Evolutionary conservation across 2,797 vertebrate species (phyloP).

Genomic region (Ceyx erithaca): DNA sequence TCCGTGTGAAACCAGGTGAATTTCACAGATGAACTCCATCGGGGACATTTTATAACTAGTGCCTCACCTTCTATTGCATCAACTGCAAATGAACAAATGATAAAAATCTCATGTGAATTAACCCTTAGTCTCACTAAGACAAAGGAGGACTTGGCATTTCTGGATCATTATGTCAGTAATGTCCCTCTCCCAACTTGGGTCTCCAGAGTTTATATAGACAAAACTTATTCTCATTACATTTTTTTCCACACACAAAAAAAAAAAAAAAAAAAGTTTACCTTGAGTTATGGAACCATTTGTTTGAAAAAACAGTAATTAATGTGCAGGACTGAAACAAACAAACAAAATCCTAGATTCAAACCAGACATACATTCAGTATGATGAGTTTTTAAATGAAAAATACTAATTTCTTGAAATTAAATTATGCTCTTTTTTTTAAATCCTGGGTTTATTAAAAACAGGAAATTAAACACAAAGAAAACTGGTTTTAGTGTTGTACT

Average conservation of each 20-base stretch:
- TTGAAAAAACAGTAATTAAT: background rate
- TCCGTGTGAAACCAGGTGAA: background rate
- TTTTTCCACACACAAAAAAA: background rate
- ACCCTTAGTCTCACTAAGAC: background rate
- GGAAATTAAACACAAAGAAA: background rate
- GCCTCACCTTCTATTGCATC: conserved; percentile 61
- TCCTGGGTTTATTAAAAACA: background rate
- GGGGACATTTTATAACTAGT: conserved; percentile 53
- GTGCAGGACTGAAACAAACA: background rate
- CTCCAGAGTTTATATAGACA: background rate
- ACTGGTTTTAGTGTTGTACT: background rate
- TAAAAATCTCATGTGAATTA: background rate
- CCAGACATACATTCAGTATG: background rate
- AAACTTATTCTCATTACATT: background rate
- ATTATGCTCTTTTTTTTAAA: background rate
- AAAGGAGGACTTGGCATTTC: background rate
- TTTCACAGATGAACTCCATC: background rate
- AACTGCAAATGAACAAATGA: conserved; percentile 33
- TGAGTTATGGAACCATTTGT: background rate
- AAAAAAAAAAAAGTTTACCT: background rate
- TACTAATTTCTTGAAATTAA: background rate
- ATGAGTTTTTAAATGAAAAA: background rate
- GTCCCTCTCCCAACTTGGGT: background rate
- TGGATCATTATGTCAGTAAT: background rate
- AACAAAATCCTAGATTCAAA: background rate